Conservation (phyloP, 2,888 invertebrate genomes). For the Athalia cordata region DNA sequence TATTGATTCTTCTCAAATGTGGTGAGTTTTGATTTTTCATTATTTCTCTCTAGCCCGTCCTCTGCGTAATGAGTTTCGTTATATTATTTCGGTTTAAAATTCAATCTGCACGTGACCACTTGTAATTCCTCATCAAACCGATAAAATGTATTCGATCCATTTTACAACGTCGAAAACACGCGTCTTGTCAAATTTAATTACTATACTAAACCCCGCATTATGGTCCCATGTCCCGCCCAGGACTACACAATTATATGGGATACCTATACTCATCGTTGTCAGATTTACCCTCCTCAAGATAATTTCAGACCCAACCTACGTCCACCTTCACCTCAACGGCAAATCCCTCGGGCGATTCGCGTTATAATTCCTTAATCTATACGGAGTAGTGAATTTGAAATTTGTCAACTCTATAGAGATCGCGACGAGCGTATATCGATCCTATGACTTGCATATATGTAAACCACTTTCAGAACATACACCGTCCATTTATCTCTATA, state of each 20-base stretch:
- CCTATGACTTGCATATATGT: slow-evolving; percentile 4
- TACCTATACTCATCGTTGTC: not conserved
- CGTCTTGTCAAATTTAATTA: too few relatives aligned
- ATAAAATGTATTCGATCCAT: too few relatives aligned
- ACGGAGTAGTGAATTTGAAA: too few relatives aligned
- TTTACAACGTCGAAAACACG: too few relatives aligned
- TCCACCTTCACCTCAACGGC: slow-evolving; percentile 1
- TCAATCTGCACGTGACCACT: too few relatives aligned
- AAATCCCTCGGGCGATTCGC: not conserved
- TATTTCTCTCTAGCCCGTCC: not conserved
- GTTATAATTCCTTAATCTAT: slow-evolving; percentile 9
- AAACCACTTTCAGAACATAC: slow-evolving; percentile 1
- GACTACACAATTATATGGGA: too few relatives aligned
- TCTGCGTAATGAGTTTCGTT: not conserved
- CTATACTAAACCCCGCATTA: too few relatives aligned
- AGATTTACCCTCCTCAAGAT: slow-evolving; percentile 41
- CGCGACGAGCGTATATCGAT: slow-evolving; percentile 11
- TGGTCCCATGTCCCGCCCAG: too few relatives aligned
- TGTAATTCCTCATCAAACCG: too few relatives aligned
- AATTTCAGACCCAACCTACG: slow-evolving; percentile 29
- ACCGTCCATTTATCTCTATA: slow-evolving; percentile 37
- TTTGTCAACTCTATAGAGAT: not conserved
- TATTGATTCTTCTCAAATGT: slow-evolving; percentile 68
- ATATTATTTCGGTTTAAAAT: too few relatives aligned
- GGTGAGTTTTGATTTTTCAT: slow-evolving; percentile 59